phyloP scores from a whole-genome alignment of 2,113 vertebrate species.

The Pluvianellus socialis region DNA sequence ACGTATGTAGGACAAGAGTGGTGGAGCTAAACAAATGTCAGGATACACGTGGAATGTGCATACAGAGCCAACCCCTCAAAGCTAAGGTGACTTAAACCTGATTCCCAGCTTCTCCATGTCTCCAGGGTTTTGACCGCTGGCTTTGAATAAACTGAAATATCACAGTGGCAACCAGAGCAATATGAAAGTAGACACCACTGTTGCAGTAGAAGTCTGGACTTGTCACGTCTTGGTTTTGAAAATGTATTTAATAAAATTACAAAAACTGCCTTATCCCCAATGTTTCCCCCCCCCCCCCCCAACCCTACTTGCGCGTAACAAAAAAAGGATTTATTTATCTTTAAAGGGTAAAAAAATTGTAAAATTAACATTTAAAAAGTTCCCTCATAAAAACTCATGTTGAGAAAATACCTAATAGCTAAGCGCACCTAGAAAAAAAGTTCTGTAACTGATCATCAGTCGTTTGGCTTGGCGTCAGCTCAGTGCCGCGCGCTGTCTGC shows the following conservation, averaged over 20 bases:
- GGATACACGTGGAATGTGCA: neutral
- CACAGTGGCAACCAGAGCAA: neutral
- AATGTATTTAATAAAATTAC: neutral
- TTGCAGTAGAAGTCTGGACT: neutral
- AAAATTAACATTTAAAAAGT: neutral
- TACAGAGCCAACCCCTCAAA: neutral
- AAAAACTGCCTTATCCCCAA: neutral
- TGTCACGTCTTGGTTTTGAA: neutral
- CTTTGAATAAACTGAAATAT: neutral
- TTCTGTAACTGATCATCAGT: neutral
- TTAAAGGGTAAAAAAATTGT: neutral
- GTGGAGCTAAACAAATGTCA: neutral
- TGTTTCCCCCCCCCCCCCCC: neutral
- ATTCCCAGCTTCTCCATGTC: neutral
- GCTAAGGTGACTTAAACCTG: neutral
- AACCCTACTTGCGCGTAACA: neutral
- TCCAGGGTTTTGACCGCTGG: neutral
- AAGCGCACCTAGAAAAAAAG: neutral
- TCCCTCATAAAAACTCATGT: neutral
- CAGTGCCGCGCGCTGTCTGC: neutral
- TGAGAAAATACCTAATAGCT: neutral
- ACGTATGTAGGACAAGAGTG: neutral
- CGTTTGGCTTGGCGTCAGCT: neutral
- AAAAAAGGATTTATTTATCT: neutral
- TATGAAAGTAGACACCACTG: neutral